Evolutionary conservation across 1,140 invertebrate genomes (phyloP), one percentile per base, ranked within the genome.

Genomic region (Leguminivora glycinivorella): DNA sequence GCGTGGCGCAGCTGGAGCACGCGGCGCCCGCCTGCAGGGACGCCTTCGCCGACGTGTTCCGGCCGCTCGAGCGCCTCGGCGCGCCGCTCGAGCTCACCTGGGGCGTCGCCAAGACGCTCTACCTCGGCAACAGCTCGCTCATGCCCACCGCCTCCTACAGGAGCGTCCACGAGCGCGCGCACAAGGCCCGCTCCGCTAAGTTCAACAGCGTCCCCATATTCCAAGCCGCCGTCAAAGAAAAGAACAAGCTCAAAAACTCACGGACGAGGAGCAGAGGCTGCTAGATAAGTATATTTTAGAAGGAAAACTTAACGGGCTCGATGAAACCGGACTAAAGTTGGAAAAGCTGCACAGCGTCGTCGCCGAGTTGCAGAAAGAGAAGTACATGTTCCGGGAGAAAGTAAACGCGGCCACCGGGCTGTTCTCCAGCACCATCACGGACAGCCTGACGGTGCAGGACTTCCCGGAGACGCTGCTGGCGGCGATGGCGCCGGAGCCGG

Each of bases 101-200:
- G 96, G 96, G 96, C 31, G 93, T 97, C 73, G 94, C 96, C 0
- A 98, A 97, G 86, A 95, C 95, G 26, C 88, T 98, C 10, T 97
- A 95, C 82, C 92, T 96, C 67, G 95, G 96, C n/a, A 96, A 96
- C 81, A 95, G 94, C 76, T 94, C 94, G n/a, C 77, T 96, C 22
- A 96, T 97, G 93, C 95, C 96, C 7, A 95, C 95, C 6, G 94
- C 95, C 79, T 94, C 93, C 31, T 98, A 97, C 79, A 87, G 95
- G 69, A 93, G 94, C 71, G 95, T 97, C 68, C 95, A 96, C 76
- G 94, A 95, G 71, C 88, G 96, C 75, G 96, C 96, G 0, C 91
- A 93, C 67, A 93, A 92, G 80, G 95, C 95, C 0, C 88, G 94
- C 70, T 92, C 92, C 0, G 82, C 92, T 1, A 96, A 96, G 90